Evolutionary conservation across 2,888 invertebrate species (phyloP).

Genomic region (Epistrophe eligans): DNA sequence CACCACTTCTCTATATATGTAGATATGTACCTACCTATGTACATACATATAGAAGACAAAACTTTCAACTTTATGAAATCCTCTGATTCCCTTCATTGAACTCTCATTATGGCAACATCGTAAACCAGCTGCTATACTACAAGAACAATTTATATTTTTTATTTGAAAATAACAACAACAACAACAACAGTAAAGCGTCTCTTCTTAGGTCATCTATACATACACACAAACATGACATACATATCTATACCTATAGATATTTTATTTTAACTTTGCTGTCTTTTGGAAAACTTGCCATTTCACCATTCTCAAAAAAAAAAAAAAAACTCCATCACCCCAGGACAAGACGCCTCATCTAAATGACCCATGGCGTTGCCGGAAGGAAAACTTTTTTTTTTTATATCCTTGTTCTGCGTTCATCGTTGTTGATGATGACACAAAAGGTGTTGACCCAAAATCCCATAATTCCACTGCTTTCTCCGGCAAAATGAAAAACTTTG

Average conservation of each 20-base stretch:
- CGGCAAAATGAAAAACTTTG: constrained; percentile 66
- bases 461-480: constrained; percentile 64
- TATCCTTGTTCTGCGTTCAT: constrained; percentile 49
- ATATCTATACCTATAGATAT: background rate
- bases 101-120: constrained; percentile 62
- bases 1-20: no score
- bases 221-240: background rate
- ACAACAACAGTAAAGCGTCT: constrained; percentile 29
- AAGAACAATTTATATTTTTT: constrained; percentile 26
- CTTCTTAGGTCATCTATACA: constrained; percentile 23
- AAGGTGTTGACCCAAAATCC: constrained; percentile 75
- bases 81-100: constrained; percentile 64
- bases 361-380: constrained; percentile 53
- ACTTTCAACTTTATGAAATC: constrained; percentile 48
- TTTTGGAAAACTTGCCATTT: constrained; percentile 23
- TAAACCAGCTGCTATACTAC: constrained; percentile 49
- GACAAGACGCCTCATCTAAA: constrained; percentile 43
- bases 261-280: constrained; percentile 30
- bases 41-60: constrained; percentile 1
- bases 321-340: constrained; percentile 9
- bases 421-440: constrained; percentile 74
- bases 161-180: constrained; percentile 27
- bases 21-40: no score
- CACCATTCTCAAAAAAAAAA: background rate
- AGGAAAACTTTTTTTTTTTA: constrained; percentile 40